Percentiles rank a stretch among this genome's conserved stretches.
Conservation (phyloP, 1,140 invertebrate genomes). For the Myzus persicae region DNA sequence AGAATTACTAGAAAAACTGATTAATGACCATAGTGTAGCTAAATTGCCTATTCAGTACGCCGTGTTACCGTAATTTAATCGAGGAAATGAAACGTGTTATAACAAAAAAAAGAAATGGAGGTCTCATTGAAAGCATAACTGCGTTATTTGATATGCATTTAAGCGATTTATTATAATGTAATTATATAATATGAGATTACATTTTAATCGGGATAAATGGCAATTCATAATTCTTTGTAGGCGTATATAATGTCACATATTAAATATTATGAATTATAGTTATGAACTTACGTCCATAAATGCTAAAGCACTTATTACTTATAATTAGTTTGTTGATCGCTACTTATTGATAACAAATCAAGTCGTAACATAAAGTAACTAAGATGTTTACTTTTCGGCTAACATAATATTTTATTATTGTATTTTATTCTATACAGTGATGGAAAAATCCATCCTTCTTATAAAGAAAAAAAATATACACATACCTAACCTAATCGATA, state of each 20-base stretch:
- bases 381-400: background rate
- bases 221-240: background rate
- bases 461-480: background rate
- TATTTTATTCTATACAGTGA: background rate
- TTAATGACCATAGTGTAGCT: background rate
- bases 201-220: background rate
- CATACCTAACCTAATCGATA: no score
- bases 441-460: background rate
- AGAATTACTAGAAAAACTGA: background rate
- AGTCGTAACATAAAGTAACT: background rate
- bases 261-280: background rate
- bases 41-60: background rate
- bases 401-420: background rate
- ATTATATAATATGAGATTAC: background rate
- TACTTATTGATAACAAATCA: background rate
- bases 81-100: background rate
- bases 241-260: background rate
- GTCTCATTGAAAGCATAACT: background rate
- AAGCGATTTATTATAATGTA: background rate
- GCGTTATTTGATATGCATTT: background rate
- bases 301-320: background rate
- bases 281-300: background rate
- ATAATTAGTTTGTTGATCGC: background rate
- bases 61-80: background rate
- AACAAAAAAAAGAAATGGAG: background rate